Conservation (phyloP, 2,113 vertebrate species). For the Cyprinodon brontotheroides region DNA sequence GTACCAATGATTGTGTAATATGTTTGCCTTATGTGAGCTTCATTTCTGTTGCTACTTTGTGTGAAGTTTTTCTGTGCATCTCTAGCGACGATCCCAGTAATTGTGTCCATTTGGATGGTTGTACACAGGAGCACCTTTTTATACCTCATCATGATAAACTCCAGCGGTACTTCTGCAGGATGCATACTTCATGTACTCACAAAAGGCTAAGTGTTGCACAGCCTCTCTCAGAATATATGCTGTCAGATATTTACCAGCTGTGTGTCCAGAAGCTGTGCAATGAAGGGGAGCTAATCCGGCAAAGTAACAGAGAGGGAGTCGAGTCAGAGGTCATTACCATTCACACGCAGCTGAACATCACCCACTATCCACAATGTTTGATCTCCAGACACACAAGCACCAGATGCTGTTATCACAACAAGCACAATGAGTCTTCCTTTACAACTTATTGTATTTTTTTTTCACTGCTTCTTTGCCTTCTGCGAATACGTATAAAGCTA, state of each 20-base stretch:
- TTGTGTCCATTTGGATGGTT: not conserved
- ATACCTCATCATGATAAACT: not conserved
- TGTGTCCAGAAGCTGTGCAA: constrained; percentile 39
- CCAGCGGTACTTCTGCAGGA: not conserved
- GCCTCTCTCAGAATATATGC: constrained; percentile 21
- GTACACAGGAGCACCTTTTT: not conserved
- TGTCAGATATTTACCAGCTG: constrained; percentile 30
- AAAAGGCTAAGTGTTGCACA: constrained; percentile 1
- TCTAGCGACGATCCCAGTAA: not conserved
- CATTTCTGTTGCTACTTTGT: no score
- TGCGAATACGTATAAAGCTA: constrained; percentile 19
- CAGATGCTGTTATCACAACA: not conserved
- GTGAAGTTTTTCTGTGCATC: not conserved
- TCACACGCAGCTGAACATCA: constrained; percentile 44
- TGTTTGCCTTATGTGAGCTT: no score
- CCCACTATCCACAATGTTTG: constrained; percentile 21
- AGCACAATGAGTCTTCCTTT: constrained; percentile 24
- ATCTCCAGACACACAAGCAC: constrained; percentile 28
- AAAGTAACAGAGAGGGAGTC: constrained; percentile 57
- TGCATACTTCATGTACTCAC: not conserved
- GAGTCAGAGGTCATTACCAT: constrained; percentile 65
- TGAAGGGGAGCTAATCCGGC: constrained; percentile 61
- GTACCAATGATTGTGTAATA: not conserved
- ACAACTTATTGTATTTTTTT: constrained; percentile 11
- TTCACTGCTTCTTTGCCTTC: constrained; percentile 4